Evolutionary conservation across 2,888 invertebrate species (phyloP).

Genomic region (Lepeophtheirus nordmannii): DNA sequence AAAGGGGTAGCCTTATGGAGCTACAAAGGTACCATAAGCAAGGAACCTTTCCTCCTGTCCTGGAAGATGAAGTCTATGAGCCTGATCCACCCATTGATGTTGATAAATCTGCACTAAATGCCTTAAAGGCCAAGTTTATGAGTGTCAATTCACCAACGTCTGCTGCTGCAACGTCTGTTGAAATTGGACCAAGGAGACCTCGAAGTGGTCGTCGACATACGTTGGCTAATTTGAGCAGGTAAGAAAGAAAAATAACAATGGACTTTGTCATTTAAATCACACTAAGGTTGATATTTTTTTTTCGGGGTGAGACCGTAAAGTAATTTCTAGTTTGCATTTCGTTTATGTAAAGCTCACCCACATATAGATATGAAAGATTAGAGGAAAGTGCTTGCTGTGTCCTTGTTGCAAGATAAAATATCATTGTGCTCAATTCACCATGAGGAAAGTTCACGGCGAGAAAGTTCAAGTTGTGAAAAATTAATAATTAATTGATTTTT

Average conservation of each 20-base stretch:
- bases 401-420: too few species aligned
- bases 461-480: too few species aligned
- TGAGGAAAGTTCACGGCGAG: too few species aligned
- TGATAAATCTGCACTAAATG: not conserved
- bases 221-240: not conserved
- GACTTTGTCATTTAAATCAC: too few species aligned
- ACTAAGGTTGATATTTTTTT: too few species aligned
- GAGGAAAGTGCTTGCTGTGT: too few species aligned
- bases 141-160: not conserved
- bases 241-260: not conserved
- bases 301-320: too few species aligned
- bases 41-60: not conserved
- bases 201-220: not conserved
- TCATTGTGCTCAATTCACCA: too few species aligned
- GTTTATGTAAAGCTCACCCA: too few species aligned
- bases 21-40: conserved; percentile 4
- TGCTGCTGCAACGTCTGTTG: not conserved
- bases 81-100: not conserved
- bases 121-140: not conserved
- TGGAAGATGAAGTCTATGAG: not conserved
- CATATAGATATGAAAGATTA: too few species aligned
- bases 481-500: too few species aligned
- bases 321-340: too few species aligned
- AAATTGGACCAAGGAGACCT: not conserved
- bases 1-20: conserved; percentile 1